These are phyloP conservation scores for Trematomus bernacchii DNA, from an alignment of 2,797 vertebrate genomes.

Conservation along the genomic window DNA sequence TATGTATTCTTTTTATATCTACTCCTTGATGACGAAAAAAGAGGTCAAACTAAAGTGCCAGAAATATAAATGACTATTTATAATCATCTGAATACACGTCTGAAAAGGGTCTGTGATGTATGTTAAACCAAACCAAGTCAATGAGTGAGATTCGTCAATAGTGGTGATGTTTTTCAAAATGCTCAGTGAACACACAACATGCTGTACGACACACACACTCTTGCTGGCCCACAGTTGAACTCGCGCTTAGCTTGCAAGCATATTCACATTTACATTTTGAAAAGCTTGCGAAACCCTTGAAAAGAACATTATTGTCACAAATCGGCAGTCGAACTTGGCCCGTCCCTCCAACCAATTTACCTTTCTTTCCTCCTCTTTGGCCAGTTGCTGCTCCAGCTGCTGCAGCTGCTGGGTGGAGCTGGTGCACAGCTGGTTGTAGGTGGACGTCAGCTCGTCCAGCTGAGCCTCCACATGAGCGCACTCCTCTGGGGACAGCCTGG, in stretches of 20 bases:
- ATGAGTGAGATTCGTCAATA: constrained; percentile 52
- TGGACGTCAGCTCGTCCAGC: constrained; percentile 87
- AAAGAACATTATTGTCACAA: neutral
- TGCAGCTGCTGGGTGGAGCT: constrained; percentile 91
- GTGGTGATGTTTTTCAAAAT: constrained; percentile 69
- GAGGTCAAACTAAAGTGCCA: neutral
- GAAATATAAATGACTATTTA: constrained; percentile 1
- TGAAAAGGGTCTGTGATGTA: constrained; percentile 69
- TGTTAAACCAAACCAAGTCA: constrained; percentile 71
- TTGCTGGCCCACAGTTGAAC: constrained; percentile 57
- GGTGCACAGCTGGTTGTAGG: constrained; percentile 90
- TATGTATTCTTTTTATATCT: too few relatives aligned
- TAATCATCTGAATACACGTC: constrained; percentile 54
- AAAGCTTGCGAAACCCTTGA: constrained; percentile 26
- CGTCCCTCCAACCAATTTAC: constrained; percentile 78
- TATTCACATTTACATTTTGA: constrained; percentile 30
- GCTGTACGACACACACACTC: constrained; percentile 62
- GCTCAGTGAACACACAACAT: constrained; percentile 80
- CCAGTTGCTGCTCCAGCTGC: constrained; percentile 93
- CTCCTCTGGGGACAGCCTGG: constrained; percentile 91
- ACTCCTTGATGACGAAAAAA: too few relatives aligned
- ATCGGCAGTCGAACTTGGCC: neutral
- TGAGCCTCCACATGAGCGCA: constrained; percentile 89
- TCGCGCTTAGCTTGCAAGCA: constrained; percentile 57
- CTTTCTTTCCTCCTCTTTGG: constrained; percentile 95